These are phyloP conservation scores for Acromyrmex echinatior DNA, from an alignment of 1,140 invertebrate genomes.

Conservation along the genomic window DNA sequence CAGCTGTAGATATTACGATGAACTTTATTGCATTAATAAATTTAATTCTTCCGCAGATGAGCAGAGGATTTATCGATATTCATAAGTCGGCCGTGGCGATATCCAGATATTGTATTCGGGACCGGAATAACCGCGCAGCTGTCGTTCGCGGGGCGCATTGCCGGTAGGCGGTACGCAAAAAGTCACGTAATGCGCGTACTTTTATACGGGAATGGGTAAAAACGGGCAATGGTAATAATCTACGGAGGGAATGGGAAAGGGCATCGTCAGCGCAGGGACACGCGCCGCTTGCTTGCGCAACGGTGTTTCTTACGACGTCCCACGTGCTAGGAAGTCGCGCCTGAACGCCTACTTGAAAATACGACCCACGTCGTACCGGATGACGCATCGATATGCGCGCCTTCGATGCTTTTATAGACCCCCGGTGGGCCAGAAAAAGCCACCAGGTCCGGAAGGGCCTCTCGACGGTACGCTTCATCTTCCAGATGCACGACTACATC, in stretches of 20 bases:
- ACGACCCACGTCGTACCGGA: slow-evolving; percentile 65
- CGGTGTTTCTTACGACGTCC: slow-evolving; percentile 52
- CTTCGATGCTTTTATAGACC: slow-evolving; percentile 68
- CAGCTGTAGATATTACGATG: background rate
- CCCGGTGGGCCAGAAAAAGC: slow-evolving; percentile 51
- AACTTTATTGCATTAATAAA: background rate
- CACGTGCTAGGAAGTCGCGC: slow-evolving; percentile 65
- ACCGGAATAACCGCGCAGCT: background rate
- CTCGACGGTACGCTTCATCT: slow-evolving; percentile 36
- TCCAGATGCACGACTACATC: slow-evolving; percentile 11
- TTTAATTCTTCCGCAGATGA: slow-evolving; percentile 1
- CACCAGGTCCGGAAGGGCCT: background rate
- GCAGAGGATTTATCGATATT: slow-evolving; percentile 21
- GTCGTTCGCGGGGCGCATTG: slow-evolving; percentile 13
- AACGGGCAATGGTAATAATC: slow-evolving; percentile 61
- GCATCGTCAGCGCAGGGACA: slow-evolving; percentile 54
- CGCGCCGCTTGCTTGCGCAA: slow-evolving; percentile 66
- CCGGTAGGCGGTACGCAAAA: background rate
- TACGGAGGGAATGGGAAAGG: background rate
- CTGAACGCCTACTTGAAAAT: slow-evolving; percentile 58
- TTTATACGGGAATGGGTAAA: slow-evolving; percentile 23
- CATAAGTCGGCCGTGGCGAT: slow-evolving; percentile 31
- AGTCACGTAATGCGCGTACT: slow-evolving; percentile 38
- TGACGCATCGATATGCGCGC: slow-evolving; percentile 73
- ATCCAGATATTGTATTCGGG: slow-evolving; percentile 21